A percentile compares a stretch with the other conserved stretches of the same genome.
phyloP scores from a whole-genome alignment of 2,888 invertebrate genomes.

The Eristalis intricaria region DNA sequence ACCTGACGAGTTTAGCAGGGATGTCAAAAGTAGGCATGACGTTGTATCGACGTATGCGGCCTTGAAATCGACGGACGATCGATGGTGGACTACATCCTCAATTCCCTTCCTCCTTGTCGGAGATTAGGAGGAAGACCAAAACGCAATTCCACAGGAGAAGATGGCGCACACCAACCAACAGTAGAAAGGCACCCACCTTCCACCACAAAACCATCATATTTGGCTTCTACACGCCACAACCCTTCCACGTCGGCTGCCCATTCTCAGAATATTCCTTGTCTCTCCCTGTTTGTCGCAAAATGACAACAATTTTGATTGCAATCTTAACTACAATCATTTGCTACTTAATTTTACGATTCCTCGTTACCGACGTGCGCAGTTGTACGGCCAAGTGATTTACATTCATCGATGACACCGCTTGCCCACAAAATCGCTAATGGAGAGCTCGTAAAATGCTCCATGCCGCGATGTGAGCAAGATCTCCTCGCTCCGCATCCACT shows the following conservation, averaged over 20 bases:
- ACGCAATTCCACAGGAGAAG: no score
- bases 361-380: slow-evolving; percentile 31
- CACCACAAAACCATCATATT: no score
- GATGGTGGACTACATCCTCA: no score
- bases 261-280: neutral
- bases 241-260: neutral
- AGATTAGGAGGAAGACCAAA: no score
- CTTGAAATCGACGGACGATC: no score
- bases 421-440: slow-evolving; percentile 44
- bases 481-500: slow-evolving; percentile 25
- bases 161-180: no score
- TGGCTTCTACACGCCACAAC: no score
- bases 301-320: slow-evolving; percentile 25
- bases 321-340: slow-evolving; percentile 50
- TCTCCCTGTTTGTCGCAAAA: neutral
- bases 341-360: slow-evolving; percentile 53
- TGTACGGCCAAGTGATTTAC: slow-evolving; percentile 41
- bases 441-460: slow-evolving; percentile 59
- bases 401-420: slow-evolving; percentile 41
- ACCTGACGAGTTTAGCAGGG: no score
- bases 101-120: no score
- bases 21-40: no score
- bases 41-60: no score
- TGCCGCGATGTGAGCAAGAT: slow-evolving; percentile 35
- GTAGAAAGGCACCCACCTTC: no score